Evolutionary conservation across 2,797 vertebrate species (phyloP).

Genomic region (Diplodus puntazzo): DNA sequence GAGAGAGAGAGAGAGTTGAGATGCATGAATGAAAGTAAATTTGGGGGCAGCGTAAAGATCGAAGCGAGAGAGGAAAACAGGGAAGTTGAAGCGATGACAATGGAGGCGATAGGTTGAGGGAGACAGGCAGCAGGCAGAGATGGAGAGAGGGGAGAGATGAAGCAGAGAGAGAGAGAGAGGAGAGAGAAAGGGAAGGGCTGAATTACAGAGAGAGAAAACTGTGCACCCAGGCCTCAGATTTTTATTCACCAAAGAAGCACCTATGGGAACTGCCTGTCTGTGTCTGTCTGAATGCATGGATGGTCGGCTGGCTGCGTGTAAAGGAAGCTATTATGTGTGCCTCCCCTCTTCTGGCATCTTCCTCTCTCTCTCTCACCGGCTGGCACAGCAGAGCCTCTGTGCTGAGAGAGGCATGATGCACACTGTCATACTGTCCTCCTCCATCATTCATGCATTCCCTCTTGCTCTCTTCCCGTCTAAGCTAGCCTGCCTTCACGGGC

Average conservation of each 20-base stretch:
- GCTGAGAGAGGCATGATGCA: constrained; percentile 55
- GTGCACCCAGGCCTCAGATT: constrained; percentile 37
- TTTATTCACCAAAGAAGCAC: constrained; percentile 59
- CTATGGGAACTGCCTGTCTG: constrained; percentile 65
- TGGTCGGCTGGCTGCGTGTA: constrained; percentile 49
- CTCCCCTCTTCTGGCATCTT: constrained; percentile 30
- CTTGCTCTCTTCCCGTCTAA: not conserved
- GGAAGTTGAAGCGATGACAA: not conserved
- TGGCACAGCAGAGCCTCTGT: constrained; percentile 42
- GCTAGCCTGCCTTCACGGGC: not conserved
- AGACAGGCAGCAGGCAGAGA: constrained; percentile 3
- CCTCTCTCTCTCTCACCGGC: constrained; percentile 38
- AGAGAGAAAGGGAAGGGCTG: constrained; percentile 1
- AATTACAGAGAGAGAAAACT: constrained; percentile 25
- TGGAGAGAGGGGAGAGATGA: not conserved
- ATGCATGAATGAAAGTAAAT: constrained; percentile 14
- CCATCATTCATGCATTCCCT: constrained; percentile 50
- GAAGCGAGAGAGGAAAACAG: constrained; percentile 1
- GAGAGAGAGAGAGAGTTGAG: not conserved
- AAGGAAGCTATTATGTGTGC: constrained; percentile 51
- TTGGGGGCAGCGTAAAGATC: constrained; percentile 11
- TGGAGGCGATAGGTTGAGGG: constrained; percentile 4
- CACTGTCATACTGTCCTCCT: constrained; percentile 52
- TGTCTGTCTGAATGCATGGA: constrained; percentile 56
- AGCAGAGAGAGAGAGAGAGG: not conserved